A percentile compares a stretch with the other conserved stretches of the same genome.
Evolutionary conservation across 2,888 invertebrate species (phyloP).

Genomic region (Xestia c-nigrum): DNA sequence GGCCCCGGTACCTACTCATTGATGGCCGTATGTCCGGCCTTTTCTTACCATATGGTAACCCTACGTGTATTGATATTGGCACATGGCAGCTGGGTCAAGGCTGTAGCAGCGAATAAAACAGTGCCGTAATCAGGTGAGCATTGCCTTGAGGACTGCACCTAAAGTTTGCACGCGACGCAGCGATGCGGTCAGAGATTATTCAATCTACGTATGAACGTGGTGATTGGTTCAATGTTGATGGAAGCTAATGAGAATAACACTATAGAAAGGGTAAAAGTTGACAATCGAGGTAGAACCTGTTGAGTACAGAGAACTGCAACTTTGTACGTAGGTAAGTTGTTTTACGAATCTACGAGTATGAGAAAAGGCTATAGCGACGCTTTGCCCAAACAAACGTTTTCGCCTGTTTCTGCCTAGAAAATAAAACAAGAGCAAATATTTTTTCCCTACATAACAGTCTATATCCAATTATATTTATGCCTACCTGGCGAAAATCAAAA

Average conservation of each 20-base stretch:
- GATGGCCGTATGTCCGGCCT: not conserved
- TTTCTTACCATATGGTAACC: not conserved
- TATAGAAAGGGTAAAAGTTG: not conserved
- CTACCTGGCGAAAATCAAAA: no score
- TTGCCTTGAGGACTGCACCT: constrained; percentile 63
- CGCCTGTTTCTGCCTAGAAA: no score
- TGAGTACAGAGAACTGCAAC: not conserved
- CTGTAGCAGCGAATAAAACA: constrained; percentile 52
- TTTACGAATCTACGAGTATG: not conserved
- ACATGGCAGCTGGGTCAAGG: constrained; percentile 55
- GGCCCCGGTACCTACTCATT: no score
- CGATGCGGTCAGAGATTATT: constrained; percentile 35
- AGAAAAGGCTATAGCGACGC: no score
- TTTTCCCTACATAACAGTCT: no score
- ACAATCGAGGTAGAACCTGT: not conserved
- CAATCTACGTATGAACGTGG: not conserved
- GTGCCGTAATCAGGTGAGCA: constrained; percentile 50
- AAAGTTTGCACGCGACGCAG: constrained; percentile 64
- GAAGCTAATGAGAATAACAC: not conserved
- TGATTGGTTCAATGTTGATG: not conserved
- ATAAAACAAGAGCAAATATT: no score
- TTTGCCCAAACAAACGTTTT: no score
- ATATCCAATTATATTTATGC: no score
- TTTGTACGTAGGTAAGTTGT: not conserved
- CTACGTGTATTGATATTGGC: constrained; percentile 44